A percentile compares a stretch with the other conserved stretches of the same genome.
phyloP scores from a whole-genome alignment of 2,113 vertebrate species.

The Scomber japonicus region DNA sequence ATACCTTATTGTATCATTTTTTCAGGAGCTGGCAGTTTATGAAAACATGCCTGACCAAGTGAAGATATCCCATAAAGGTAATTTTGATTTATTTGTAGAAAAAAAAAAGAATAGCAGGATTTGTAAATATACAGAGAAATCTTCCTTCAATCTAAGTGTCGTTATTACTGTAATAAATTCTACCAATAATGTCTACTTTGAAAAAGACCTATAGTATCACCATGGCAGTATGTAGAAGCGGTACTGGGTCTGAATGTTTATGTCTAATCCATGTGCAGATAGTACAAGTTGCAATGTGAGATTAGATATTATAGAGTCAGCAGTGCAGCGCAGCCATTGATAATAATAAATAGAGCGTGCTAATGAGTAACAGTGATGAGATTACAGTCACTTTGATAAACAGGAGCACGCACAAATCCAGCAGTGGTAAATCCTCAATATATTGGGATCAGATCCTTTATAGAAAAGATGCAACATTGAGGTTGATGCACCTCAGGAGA shows the following conservation, averaged over 20 bases:
- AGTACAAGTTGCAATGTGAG: not conserved
- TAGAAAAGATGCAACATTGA: not conserved
- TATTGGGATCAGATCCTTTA: not conserved
- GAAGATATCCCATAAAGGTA: slow-evolving; percentile 82
- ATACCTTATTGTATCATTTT: not conserved
- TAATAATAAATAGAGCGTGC: not conserved
- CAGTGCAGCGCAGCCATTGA: too few relatives aligned
- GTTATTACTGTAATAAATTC: too few relatives aligned
- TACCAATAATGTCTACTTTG: too few relatives aligned
- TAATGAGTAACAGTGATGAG: not conserved
- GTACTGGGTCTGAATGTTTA: too few relatives aligned
- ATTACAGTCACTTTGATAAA: not conserved
- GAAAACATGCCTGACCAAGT: slow-evolving; percentile 84
- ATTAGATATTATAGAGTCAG: not conserved
- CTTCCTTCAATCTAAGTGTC: not conserved
- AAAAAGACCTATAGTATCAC: not conserved
- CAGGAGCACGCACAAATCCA: not conserved
- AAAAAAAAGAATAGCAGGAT: not conserved
- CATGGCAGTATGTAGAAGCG: too few relatives aligned
- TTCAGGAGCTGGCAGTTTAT: slow-evolving; percentile 83
- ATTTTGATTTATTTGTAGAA: not conserved
- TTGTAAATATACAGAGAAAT: not conserved
- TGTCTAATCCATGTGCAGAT: too few relatives aligned
- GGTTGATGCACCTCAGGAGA: too few relatives aligned
- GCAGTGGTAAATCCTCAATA: not conserved